A percentile compares a stretch with the other conserved stretches of the same genome.
phyloP scores from a whole-genome alignment of 2,113 vertebrate genomes.

The Halichoeres trimaculatus region DNA sequence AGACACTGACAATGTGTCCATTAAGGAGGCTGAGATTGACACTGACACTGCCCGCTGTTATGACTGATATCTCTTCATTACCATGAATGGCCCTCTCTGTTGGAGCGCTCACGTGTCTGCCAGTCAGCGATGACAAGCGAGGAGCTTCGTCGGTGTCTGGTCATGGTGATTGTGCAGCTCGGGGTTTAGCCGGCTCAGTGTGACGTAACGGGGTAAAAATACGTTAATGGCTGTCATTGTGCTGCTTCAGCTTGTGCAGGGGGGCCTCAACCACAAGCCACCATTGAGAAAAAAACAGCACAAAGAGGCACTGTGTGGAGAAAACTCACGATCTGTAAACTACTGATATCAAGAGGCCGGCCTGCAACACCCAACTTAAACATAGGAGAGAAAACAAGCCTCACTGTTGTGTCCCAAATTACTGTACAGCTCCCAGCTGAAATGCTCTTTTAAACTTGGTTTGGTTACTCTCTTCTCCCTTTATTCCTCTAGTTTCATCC shows the following conservation, averaged over 20 bases:
- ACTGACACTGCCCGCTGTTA: constrained; percentile 19
- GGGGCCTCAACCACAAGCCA: constrained; percentile 32
- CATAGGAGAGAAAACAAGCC: not conserved
- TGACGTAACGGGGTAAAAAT: constrained; percentile 29
- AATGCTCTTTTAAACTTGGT: not conserved
- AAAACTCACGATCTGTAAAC: constrained; percentile 24
- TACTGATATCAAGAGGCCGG: constrained; percentile 7
- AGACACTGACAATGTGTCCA: constrained; percentile 24
- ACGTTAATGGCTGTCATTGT: constrained; percentile 65
- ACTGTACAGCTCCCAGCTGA: not conserved
- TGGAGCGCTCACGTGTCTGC: constrained; percentile 10
- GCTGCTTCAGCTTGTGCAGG: constrained; percentile 30
- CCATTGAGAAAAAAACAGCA: constrained; percentile 40
- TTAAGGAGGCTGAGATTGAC: constrained; percentile 22
- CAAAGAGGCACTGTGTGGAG: constrained; percentile 60
- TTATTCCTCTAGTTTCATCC: not conserved
- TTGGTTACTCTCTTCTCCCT: not conserved
- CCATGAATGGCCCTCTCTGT: constrained; percentile 39
- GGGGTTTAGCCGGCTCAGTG: constrained; percentile 3
- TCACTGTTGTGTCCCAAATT: not conserved
- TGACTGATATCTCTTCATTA: not conserved
- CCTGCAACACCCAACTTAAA: not conserved
- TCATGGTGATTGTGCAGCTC: constrained; percentile 1
- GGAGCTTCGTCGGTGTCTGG: constrained; percentile 7
- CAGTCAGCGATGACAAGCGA: constrained; percentile 22